These are phyloP conservation scores for Lontra canadensis DNA, from an alignment of 2,113 vertebrate species.

Conservation along the genomic window DNA sequence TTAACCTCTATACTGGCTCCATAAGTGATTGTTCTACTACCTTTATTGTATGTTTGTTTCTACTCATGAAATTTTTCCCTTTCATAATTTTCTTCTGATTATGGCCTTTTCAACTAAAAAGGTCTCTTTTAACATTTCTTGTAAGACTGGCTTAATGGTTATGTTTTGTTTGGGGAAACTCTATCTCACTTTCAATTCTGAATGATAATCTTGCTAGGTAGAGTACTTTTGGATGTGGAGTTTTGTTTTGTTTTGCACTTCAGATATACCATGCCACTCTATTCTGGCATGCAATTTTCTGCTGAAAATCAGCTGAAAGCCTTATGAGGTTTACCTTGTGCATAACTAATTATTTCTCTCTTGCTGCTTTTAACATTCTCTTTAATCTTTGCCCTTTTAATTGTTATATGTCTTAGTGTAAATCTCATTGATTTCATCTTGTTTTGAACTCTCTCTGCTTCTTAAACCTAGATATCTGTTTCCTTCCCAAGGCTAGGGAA, in stretches of 20 bases:
- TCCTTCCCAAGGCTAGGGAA: background rate
- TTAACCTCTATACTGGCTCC: background rate
- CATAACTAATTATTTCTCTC: background rate
- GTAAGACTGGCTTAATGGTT: background rate
- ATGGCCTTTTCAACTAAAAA: background rate
- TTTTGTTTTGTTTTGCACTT: background rate
- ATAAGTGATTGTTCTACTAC: background rate
- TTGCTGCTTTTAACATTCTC: background rate
- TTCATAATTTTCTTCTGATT: background rate
- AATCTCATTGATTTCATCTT: background rate
- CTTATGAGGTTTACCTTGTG: background rate
- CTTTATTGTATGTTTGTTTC: background rate
- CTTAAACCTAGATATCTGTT: background rate
- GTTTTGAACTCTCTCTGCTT: background rate
- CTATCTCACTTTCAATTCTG: background rate
- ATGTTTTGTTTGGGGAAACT: background rate
- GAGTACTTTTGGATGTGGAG: background rate
- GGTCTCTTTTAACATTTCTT: background rate
- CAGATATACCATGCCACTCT: background rate
- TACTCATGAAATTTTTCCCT: background rate
- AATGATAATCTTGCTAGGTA: background rate
- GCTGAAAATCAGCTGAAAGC: background rate
- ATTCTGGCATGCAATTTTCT: background rate
- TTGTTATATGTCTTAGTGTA: background rate
- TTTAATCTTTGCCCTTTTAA: background rate